Evolutionary conservation across 2,888 invertebrate genomes (phyloP).

Genomic region (Ethmia dodecea): DNA sequence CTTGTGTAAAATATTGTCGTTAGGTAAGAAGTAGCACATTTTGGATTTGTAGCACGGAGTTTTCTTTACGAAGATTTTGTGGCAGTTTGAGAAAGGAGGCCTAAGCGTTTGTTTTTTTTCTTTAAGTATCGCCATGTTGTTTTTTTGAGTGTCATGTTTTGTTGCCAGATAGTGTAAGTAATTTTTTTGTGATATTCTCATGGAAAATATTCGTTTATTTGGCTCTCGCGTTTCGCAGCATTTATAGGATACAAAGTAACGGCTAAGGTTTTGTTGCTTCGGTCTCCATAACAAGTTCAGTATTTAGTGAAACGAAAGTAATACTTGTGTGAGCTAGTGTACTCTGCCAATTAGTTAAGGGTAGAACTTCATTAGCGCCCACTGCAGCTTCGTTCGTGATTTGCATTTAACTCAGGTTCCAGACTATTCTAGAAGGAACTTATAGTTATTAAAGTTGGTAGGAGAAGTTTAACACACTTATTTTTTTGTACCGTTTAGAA

Average conservation of each 20-base stretch:
- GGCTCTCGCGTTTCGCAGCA: too few relatives aligned
- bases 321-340: constrained; percentile 18
- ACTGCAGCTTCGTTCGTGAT: constrained; percentile 46
- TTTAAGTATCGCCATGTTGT: background rate
- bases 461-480: background rate
- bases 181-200: too few relatives aligned
- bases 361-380: constrained; percentile 36
- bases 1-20: constrained; percentile 30
- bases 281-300: constrained; percentile 22
- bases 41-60: too few relatives aligned
- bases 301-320: constrained; percentile 13
- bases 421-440: constrained; percentile 11
- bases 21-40: constrained; percentile 15
- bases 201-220: too few relatives aligned
- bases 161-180: too few relatives aligned
- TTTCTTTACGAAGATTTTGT: too few relatives aligned
- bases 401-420: constrained; percentile 2
- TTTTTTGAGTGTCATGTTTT: too few relatives aligned
- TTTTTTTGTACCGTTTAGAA: too few relatives aligned
- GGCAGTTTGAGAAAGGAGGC: constrained; percentile 5
- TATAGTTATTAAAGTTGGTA: background rate
- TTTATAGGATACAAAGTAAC: background rate
- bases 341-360: constrained; percentile 44
- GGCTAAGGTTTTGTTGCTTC: constrained; percentile 25
- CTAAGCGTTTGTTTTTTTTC: constrained; percentile 3